Percentiles rank a stretch among this genome's conserved stretches.
Conservation (phyloP, 2,113 vertebrate species). For the Nettapus auritus region DNA sequence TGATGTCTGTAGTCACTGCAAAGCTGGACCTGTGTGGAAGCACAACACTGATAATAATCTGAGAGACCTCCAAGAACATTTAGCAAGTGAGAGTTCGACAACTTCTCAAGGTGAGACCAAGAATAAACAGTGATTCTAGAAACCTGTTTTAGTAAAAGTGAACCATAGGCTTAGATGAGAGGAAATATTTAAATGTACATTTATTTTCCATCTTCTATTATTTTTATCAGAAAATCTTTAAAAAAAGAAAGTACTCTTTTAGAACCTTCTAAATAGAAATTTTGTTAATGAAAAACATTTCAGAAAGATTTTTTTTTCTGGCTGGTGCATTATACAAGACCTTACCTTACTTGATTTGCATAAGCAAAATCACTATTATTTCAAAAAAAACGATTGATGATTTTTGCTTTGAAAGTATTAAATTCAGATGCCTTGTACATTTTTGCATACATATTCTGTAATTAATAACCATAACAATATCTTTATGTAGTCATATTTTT, state of each 20-base stretch:
- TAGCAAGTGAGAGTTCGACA: constrained; percentile 1
- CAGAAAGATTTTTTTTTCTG: background rate
- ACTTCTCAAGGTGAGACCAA: constrained; percentile 19
- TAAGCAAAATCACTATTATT: background rate
- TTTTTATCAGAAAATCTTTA: background rate
- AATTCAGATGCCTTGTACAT: background rate
- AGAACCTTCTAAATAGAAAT: background rate
- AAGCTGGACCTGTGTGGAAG: background rate
- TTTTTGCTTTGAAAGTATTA: background rate
- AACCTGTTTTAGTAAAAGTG: background rate
- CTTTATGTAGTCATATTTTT: background rate
- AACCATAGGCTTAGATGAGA: background rate
- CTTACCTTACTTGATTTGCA: background rate
- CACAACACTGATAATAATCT: background rate
- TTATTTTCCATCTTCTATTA: background rate
- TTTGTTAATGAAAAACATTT: background rate
- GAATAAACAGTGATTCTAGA: background rate
- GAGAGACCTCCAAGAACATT: background rate
- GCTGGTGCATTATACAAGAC: background rate
- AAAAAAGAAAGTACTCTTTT: background rate
- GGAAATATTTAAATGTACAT: background rate
- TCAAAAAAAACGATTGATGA: background rate
- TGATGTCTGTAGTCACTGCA: background rate
- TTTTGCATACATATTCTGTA: background rate
- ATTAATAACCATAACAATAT: background rate